These are phyloP conservation scores for Magallana nippona DNA, from an alignment of 2,888 invertebrate genomes.

Conservation along the genomic window DNA sequence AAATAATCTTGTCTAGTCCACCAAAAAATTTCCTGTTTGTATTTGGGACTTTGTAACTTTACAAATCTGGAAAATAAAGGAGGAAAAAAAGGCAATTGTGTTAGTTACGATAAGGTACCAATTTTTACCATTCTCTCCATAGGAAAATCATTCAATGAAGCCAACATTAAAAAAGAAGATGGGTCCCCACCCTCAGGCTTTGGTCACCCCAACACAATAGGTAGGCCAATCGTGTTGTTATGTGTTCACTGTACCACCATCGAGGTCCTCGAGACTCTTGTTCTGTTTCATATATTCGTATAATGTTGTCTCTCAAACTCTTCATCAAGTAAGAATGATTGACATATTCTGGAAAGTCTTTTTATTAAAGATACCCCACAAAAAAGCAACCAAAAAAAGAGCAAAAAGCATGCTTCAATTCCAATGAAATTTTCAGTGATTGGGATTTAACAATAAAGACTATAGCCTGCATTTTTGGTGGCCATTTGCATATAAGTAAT, in stretches of 20 bases:
- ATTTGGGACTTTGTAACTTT: background rate
- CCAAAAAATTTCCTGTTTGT: background rate
- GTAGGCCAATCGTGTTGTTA: slow-evolving; percentile 45
- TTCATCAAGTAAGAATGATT: slow-evolving; percentile 18
- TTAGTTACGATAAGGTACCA: slow-evolving; percentile 24
- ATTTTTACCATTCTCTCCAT: slow-evolving; percentile 48
- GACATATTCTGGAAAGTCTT: slow-evolving; percentile 33
- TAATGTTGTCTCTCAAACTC: slow-evolving; percentile 23
- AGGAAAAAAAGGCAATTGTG: background rate
- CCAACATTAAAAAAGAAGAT: slow-evolving; percentile 52
- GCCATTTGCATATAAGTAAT: background rate
- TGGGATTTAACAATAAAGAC: background rate
- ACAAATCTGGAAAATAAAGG: background rate
- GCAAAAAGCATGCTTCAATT: slow-evolving; percentile 22
- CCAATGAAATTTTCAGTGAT: background rate
- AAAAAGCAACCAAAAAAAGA: too few species aligned
- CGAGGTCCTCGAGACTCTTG: slow-evolving; percentile 14
- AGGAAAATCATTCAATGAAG: slow-evolving; percentile 55
- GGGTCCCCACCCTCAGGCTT: slow-evolving; percentile 44
- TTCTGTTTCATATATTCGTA: slow-evolving; percentile 7
- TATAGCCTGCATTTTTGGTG: slow-evolving; percentile 18
- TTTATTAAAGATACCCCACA: background rate
- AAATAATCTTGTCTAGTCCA: background rate
- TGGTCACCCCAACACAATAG: slow-evolving; percentile 49
- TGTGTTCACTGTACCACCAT: slow-evolving; percentile 23